Percentiles rank a stretch among this genome's conserved stretches.
phyloP scores from a whole-genome alignment of 2,113 vertebrate species.

The Thalassarche chlororhynchos region DNA sequence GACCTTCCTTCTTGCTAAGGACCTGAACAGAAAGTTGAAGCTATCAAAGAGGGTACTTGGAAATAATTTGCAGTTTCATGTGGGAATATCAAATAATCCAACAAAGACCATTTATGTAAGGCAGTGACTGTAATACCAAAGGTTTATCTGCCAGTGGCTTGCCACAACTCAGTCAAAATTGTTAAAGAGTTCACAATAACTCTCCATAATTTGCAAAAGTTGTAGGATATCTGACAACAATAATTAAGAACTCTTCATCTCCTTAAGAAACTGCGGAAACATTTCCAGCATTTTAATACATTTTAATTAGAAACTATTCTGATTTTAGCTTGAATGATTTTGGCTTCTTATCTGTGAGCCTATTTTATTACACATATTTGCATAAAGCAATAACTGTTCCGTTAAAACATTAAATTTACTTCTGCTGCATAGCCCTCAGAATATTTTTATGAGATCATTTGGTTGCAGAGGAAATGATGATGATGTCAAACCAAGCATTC shows the following conservation, averaged over 20 bases:
- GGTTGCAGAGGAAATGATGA: neutral
- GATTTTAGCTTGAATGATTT: conserved; percentile 38
- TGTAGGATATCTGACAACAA: neutral
- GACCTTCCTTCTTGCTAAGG: neutral
- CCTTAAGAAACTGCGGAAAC: neutral
- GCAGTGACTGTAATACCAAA: neutral
- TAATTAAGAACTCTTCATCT: conserved; percentile 16
- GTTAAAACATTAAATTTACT: conserved; percentile 21
- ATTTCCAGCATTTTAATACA: conserved; percentile 6
- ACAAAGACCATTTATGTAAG: neutral
- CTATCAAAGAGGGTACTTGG: neutral
- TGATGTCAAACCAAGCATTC: neutral
- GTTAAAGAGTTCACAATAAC: neutral
- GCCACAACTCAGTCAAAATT: neutral
- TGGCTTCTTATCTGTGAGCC: neutral
- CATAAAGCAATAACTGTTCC: neutral
- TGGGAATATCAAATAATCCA: neutral
- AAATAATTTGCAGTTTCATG: neutral
- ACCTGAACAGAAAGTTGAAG: neutral
- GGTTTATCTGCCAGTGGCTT: neutral
- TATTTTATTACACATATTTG: neutral
- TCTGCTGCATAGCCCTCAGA: neutral
- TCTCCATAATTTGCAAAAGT: neutral
- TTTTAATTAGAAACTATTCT: conserved; percentile 9
- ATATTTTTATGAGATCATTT: neutral